Base-by-base conservation (phyloP, 2,113 vertebrate genomes). In the Procavia capensis region DNA sequence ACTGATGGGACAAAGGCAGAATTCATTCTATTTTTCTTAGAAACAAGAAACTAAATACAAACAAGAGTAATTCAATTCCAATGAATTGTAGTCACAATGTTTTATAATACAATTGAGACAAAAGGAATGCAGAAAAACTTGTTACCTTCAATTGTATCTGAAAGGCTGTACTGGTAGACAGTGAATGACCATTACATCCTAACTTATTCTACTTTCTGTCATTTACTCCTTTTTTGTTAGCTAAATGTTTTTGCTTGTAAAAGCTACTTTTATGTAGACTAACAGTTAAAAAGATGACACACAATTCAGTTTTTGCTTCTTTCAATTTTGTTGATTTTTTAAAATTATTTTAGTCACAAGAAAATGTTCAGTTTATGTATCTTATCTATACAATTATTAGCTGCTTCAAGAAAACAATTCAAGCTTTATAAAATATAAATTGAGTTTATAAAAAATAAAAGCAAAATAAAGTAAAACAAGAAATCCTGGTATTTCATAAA, bases 41-140 rank as follows among this genome's bases (percentile, higher is more conserved):
- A 87, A 97, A 87, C 34, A 91, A 85, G 92, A 93, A 96, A 91
- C 96, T 96, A 95, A 97, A 94, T 94, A 96, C 82, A 97, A 97
- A 94, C 75, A 96, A 91, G 78, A 64, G 75, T 95, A 95, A 96
- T 98, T 97, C 94, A 93, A 91, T 78, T 92, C 70, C 43, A 94
- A 22, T 96, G 80, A 91, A 45, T 90, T 87, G 83, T 90, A 89
- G 97, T 82, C 72, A 89, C 84, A 74, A 17, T 90, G 57, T 87
- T 97, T 95, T 95, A 83, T 61, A 95, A 91, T 78, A 68, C 43
- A 96, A 75, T 47, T 1, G 95, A 97, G 96, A 96, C 19, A 96
- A 94, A 95, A 94, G 84, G 61, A 92, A 91, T 59, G 59, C 47
- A 63, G 88, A 93, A 85, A 74, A 91, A 94, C 93, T 93, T 91